phyloP scores from a whole-genome alignment of 2,797 vertebrate species.

The Novumbra hubbsi region DNA sequence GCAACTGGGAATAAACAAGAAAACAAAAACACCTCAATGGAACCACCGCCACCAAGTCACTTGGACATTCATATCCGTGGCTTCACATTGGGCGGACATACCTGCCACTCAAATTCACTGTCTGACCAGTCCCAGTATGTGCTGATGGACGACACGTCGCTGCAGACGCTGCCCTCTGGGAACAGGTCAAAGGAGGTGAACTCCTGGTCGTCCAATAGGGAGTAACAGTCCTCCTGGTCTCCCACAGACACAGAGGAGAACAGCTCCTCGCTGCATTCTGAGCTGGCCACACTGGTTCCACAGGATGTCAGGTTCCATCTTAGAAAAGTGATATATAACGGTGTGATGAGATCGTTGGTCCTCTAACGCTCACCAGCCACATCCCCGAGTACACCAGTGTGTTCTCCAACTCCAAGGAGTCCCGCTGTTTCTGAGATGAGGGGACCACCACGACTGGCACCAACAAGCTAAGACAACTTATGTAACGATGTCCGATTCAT shows the following conservation, averaged over 20 bases:
- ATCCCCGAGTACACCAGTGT: too few relatives aligned
- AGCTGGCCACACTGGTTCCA: slow-evolving; percentile 96
- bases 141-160: slow-evolving; percentile 97
- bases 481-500: too few relatives aligned
- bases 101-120: slow-evolving; percentile 99
- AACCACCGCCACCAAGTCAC: background rate
- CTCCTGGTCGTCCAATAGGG: slow-evolving; percentile 95
- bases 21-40: background rate
- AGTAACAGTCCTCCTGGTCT: slow-evolving; percentile 96
- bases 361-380: too few relatives aligned
- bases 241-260: slow-evolving; percentile 97
- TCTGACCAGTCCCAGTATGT: slow-evolving; percentile 99
- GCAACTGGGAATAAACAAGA: slow-evolving; percentile 75
- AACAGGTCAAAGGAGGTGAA: slow-evolving; percentile 95
- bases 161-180: slow-evolving; percentile 96
- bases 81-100: slow-evolving; percentile 39
- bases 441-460: too few relatives aligned
- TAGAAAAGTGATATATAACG: slow-evolving; percentile 9
- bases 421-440: too few relatives aligned
- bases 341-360: too few relatives aligned
- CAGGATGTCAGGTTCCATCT: slow-evolving; percentile 98
- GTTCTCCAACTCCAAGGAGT: too few relatives aligned
- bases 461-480: too few relatives aligned
- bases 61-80: background rate
- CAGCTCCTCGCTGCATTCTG: slow-evolving; percentile 96